Evolutionary conservation across 2,888 invertebrate species (phyloP).

Genomic region (Synanthedon tipuliformis): DNA sequence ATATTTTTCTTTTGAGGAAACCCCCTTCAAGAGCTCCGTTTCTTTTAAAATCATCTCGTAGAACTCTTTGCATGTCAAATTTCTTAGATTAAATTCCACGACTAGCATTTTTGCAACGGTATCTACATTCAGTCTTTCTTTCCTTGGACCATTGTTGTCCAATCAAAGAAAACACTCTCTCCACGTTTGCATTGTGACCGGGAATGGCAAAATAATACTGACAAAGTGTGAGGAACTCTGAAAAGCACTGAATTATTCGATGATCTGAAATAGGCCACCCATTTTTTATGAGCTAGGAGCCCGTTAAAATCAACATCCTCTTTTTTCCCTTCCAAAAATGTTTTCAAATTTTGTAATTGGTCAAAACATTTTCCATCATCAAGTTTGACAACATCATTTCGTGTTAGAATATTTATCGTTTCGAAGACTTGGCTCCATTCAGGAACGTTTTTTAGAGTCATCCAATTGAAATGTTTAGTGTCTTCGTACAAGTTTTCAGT

Average conservation of each 20-base stretch:
- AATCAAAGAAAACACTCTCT: neutral
- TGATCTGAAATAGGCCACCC: conserved; percentile 7
- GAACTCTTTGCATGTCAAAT: conserved; percentile 4
- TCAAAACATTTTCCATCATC: conserved; percentile 7
- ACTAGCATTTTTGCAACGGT: conserved; percentile 3
- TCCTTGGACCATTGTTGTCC: conserved; percentile 1
- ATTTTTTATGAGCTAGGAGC: conserved; percentile 7
- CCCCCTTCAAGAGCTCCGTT: conserved; percentile 2
- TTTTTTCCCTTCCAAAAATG: conserved; percentile 1
- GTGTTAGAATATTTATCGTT: conserved; percentile 5
- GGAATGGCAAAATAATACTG: conserved; percentile 4
- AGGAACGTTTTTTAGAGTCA: conserved; percentile 5
- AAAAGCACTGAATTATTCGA: conserved; percentile 3
- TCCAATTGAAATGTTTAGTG: conserved; percentile 5
- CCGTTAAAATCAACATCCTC: conserved; percentile 5
- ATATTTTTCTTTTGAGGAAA: neutral
- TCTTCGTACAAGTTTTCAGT: conserved; percentile 7
- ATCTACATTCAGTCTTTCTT: conserved; percentile 1
- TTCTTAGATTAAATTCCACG: conserved; percentile 2
- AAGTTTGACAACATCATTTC: conserved; percentile 5
- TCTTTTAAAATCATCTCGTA: conserved; percentile 1
- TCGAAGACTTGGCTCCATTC: conserved; percentile 7
- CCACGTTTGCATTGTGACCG: conserved; percentile 5
- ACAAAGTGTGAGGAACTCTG: conserved; percentile 4
- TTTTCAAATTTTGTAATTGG: conserved; percentile 5